These are phyloP conservation scores for Ptilonorhynchus violaceus DNA, from an alignment of 2,113 vertebrate species.

Conservation along the genomic window DNA sequence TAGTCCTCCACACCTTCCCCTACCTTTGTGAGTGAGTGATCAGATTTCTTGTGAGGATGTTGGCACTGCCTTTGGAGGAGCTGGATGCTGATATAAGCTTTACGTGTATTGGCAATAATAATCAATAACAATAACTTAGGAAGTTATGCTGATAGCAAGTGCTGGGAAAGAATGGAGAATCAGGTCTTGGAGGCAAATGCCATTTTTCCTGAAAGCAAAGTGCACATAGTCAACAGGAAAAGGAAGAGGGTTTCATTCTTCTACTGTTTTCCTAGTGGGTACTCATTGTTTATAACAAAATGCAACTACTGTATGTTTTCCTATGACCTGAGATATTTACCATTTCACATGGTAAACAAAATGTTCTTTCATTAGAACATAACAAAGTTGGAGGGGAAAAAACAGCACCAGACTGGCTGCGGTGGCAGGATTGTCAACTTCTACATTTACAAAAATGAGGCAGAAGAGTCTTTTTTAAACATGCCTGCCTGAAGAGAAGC, in stretches of 20 bases:
- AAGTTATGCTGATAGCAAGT: background rate
- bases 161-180: conserved; percentile 9
- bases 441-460: background rate
- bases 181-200: conserved; percentile 39
- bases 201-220: conserved; percentile 42
- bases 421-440: rapidly evolving
- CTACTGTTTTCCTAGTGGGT: conserved; percentile 45
- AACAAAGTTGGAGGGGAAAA: background rate
- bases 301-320: conserved; percentile 24
- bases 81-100: background rate
- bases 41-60: background rate
- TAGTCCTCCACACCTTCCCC: background rate
- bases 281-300: conserved; percentile 53
- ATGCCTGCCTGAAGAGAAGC: background rate
- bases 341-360: conserved; percentile 18
- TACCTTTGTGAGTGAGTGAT: background rate
- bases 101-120: background rate
- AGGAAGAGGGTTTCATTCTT: conserved; percentile 47
- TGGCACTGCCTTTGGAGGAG: background rate
- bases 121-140: conserved; percentile 44
- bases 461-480: background rate
- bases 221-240: conserved; percentile 55
- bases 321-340: conserved; percentile 13
- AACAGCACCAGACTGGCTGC: background rate
- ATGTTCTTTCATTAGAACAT: conserved; percentile 8